Evolutionary conservation across 2,113 vertebrate genomes (phyloP).

Genomic region (Paraplagusia blochii): DNA sequence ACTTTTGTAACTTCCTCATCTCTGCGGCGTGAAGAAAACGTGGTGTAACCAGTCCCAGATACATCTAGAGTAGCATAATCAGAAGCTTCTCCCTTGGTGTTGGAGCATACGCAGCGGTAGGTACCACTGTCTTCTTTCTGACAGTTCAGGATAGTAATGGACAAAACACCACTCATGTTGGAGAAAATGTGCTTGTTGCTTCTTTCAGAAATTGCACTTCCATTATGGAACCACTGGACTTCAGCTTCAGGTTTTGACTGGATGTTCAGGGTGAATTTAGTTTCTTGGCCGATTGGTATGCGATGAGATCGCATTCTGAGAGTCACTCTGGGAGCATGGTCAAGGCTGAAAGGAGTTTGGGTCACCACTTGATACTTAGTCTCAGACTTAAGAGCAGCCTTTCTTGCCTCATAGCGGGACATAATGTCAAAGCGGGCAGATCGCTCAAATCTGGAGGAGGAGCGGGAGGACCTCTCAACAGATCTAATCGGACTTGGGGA

Average conservation of each 20-base stretch:
- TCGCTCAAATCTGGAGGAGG: conserved; percentile 94
- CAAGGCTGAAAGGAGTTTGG: conserved; percentile 94
- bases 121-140: conserved; percentile 92
- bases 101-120: conserved; percentile 89
- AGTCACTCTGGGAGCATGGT: conserved; percentile 91
- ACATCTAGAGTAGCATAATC: conserved; percentile 96
- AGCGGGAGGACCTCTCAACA: conserved; percentile 84
- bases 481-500: conserved; percentile 94
- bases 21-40: conserved; percentile 86
- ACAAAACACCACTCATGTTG: conserved; percentile 90
- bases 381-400: conserved; percentile 94
- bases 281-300: conserved; percentile 87
- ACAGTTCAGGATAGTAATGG: conserved; percentile 88
- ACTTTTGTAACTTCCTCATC: conserved; percentile 84
- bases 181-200: conserved; percentile 84
- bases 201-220: conserved; percentile 83
- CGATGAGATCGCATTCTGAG: conserved; percentile 96
- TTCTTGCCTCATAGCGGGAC: conserved; percentile 96
- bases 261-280: conserved; percentile 93
- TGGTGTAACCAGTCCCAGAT: conserved; percentile 85
- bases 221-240: conserved; percentile 92
- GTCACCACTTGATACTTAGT: conserved; percentile 91
- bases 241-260: conserved; percentile 92
- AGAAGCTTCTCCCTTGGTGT: conserved; percentile 92
- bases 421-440: conserved; percentile 98